phyloP scores from a whole-genome alignment of 2,797 vertebrate genomes.

The Thaleichthys pacificus region DNA sequence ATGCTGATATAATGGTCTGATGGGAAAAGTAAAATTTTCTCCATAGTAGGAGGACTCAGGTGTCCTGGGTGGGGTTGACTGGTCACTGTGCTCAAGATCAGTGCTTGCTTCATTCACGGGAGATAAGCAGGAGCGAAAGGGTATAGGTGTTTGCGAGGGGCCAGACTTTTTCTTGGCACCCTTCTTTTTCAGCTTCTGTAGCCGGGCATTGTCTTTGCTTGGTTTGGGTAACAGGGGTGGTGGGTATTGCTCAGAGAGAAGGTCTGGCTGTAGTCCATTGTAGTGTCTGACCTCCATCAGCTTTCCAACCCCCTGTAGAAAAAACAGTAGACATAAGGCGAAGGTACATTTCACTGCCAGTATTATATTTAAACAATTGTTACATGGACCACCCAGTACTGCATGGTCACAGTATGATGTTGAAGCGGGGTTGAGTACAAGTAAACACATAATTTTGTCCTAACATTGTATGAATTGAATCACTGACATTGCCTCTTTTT shows the following conservation, averaged over 20 bases:
- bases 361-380: no score
- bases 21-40: slow-evolving; percentile 56
- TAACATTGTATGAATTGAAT: not conserved
- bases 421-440: no score
- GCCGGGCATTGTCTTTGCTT: slow-evolving; percentile 83
- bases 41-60: slow-evolving; percentile 61
- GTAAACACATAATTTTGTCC: slow-evolving; percentile 18
- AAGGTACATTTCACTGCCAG: not conserved
- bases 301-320: slow-evolving; percentile 76
- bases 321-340: not conserved
- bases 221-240: slow-evolving; percentile 90
- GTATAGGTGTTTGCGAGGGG: slow-evolving; percentile 70
- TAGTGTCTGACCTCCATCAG: slow-evolving; percentile 76
- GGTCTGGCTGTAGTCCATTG: slow-evolving; percentile 66
- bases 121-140: slow-evolving; percentile 86
- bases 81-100: slow-evolving; percentile 80
- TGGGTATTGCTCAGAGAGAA: slow-evolving; percentile 66
- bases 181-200: slow-evolving; percentile 89
- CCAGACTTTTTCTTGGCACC: slow-evolving; percentile 77
- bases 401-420: not conserved
- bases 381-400: not conserved
- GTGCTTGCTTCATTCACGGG: slow-evolving; percentile 91
- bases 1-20: slow-evolving; percentile 51
- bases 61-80: slow-evolving; percentile 68
- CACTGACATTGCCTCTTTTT: slow-evolving; percentile 15